Evolutionary conservation across 2,113 vertebrate species (phyloP).

Genomic region (Tetrax tetrax): DNA sequence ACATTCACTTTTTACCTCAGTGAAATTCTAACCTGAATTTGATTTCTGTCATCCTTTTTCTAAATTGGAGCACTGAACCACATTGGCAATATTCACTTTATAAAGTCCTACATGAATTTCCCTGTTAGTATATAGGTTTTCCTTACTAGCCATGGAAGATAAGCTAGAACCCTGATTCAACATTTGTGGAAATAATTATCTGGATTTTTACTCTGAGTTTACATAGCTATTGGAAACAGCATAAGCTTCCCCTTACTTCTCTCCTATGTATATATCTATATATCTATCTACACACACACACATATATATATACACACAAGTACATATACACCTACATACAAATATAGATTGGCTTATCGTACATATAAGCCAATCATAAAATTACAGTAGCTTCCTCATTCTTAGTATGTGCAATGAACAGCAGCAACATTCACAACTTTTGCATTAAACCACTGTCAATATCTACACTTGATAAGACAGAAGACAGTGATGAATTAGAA

Average conservation of each 20-base stretch:
- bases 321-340: background rate
- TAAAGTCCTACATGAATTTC: background rate
- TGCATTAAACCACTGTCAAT: background rate
- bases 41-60: background rate
- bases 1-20: background rate
- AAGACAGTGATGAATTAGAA: background rate
- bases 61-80: background rate
- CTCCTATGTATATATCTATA: background rate
- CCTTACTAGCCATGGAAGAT: background rate
- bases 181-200: background rate
- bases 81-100: background rate
- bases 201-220: background rate
- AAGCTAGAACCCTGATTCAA: background rate
- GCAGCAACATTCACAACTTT: background rate
- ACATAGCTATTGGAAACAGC: background rate
- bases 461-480: background rate
- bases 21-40: background rate
- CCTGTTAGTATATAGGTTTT: background rate
- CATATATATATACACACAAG: too few species aligned
- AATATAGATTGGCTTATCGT: too few species aligned
- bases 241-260: background rate
- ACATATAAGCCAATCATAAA: background rate
- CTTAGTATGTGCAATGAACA: background rate
- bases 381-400: background rate
- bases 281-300: too few species aligned